Evolutionary conservation across 1,140 invertebrate species (phyloP), one percentile per base, ranked within the genome.

Genomic region (Idris sp.): DNA sequence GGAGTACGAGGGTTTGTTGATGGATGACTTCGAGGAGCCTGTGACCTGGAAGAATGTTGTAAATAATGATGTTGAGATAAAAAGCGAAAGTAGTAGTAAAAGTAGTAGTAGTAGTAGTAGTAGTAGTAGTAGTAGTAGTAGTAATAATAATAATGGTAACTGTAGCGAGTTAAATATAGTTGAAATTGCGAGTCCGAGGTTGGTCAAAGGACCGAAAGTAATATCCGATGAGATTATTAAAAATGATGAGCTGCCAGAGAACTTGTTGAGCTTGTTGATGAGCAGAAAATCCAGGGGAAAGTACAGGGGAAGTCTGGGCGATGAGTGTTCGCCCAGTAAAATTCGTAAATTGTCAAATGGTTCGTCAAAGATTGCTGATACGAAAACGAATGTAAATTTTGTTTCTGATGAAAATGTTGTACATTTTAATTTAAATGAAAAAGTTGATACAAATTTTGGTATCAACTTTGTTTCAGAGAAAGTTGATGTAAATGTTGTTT

Each of bases 221-320:
- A 77, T 85, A 61, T 87, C 86, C 1, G 77, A 81, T 53, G 62
- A 84, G 54, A 56, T 81, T 28, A 78, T 87, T 33, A 81, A 76
- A n/a, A 51, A 64, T 14, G 79, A 84, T 40, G 76, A 84, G 43
- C 78, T 86, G 25, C 76, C 83, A 15, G 36, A 49, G 0, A 65
- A 67, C 3, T 48, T 83, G 10, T 67, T 77, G 13, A 78, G 79
- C 11, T 64, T 78, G 30, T 13, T 85, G 1, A 77, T 49, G 35
- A 71, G 65, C 1, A 77, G 25, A 30, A 22, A 22, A 2, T 22
- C 19, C 19, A 22, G 6, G 6, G 3, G 19, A 2, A 22, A 22
- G 2, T 22, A 2, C 19, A 4, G 19, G n/a, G n/a, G n/a, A n/a
- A n/a, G n/a, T n/a, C n/a, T n/a, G n/a, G n/a, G n/a, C n/a, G n/a